Base-by-base conservation (phyloP, 1,140 invertebrate genomes). In the Leptinotarsa texana region DNA sequence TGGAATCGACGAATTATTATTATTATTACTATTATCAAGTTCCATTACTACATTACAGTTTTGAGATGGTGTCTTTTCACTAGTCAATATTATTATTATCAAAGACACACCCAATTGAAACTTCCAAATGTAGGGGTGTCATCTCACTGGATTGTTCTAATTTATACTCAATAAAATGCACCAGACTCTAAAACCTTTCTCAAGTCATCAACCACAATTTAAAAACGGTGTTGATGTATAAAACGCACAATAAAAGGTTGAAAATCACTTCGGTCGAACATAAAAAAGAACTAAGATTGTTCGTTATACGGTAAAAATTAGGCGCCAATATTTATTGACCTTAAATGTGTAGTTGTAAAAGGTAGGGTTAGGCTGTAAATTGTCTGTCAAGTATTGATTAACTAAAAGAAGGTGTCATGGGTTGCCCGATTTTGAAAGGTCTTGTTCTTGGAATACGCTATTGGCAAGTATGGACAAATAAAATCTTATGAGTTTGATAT, bases 341-440 rank as follows among this genome's bases (percentile, higher is more conserved):
- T 74, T 61, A 42, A 75, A 75, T 75, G 67, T 71, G 74, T 75
- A 71, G 74, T 70, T 75, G 63, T 75, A 75, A 75, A 75, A 75
- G 42, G 62, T 74, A n/a, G 73, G 65, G 51, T 49, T 66, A 49
- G 63, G 47, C 49, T 69, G 74, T 75, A 75, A 75, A 75, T 72
- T 72, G 70, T 72, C 74, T 22, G 74, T 70, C 74, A 75, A 75
- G 70, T 75, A 75, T 71, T 72, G 74, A 75, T 75, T 69, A 75
- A 75, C 65, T 72, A 61, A 75, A 75, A 72, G 62, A 57, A 69
- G 70, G 70, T 75, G 66, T 75, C 65, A 72, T 72, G 70, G 69
- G 62, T 65, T 6, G 27, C 27, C 27, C 42, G 22, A 11, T 42
- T 42, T 42, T 42, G 33, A 42, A 42, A 42, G 33, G 1, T 42